Percentiles rank a stretch among this genome's conserved stretches.
phyloP scores from a whole-genome alignment of 2,797 vertebrate genomes.

The Decapterus maruadsi region DNA sequence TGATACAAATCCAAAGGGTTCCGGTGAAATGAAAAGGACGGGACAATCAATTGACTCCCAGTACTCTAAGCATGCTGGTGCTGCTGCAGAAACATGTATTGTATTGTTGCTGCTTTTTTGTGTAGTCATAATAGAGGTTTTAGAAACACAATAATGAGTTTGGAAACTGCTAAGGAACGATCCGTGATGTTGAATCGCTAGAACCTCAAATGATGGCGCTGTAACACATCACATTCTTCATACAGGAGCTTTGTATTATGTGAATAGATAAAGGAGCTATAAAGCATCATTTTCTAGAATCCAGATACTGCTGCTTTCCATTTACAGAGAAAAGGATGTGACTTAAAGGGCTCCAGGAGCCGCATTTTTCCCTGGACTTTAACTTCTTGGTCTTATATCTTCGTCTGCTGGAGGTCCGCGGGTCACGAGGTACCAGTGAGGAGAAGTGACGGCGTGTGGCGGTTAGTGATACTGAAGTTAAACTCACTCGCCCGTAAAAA shows the following conservation, averaged over 20 bases:
- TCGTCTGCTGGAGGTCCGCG: no score
- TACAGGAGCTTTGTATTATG: not conserved
- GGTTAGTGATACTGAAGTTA: no score
- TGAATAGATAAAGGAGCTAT: not conserved
- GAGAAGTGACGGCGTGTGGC: no score
- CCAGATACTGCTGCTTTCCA: no score
- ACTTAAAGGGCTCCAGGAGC: no score
- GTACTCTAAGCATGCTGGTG: not conserved
- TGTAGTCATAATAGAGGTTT: not conserved
- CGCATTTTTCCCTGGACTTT: no score
- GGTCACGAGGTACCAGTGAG: no score
- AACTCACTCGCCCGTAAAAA: no score
- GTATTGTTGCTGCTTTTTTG: constrained; percentile 3
- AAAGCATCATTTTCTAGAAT: not conserved
- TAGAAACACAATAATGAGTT: not conserved
- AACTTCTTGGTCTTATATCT: no score
- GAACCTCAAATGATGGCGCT: not conserved
- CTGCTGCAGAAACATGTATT: not conserved
- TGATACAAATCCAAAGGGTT: not conserved
- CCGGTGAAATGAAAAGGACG: not conserved
- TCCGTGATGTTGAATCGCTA: not conserved
- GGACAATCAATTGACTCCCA: constrained; percentile 1
- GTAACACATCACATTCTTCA: not conserved
- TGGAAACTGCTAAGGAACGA: not conserved
- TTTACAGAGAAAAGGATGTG: no score